Base-by-base conservation (phyloP, 2,113 vertebrate species). In the Clinocottus analis region DNA sequence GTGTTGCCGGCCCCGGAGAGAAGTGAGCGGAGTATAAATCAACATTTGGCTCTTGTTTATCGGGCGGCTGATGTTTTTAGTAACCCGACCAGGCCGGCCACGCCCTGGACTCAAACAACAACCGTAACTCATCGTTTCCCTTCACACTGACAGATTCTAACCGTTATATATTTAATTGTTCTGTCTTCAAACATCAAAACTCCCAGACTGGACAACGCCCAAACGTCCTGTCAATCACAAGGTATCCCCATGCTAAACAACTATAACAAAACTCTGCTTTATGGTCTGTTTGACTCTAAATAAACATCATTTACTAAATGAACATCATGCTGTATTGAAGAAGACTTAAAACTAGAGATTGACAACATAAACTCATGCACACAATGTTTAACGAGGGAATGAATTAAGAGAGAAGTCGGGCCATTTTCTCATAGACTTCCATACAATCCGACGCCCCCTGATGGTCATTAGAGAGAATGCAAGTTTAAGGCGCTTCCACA, bases 21-120 rank as follows among this genome's bases (percentile, higher is more conserved):
- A 39, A 51, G 80, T 21, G 61, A 74, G 61, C 17, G 0, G 59
- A 13, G 49, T 23, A 43, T 39, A 65, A 39, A 70, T 27, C n/a
- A 37, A 37, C 41, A 39, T 63, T 7, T 55, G 17, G 16, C 37
- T 83, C 49, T 4, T 31, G n/a, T 53, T 63, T 58, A 63, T 78
- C 19, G n/a, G 14, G 10, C n/a, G 4, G 13, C 21, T 7, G 21
- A 64, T 47, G 76, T 27, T 33, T 75, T 53, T n/a, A 7, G 35
- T 25, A 37, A 43, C 43, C 14, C 59, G 10, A 45, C 7, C 1
- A 35, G n/a, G n/a, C n/a, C n/a, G n/a, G 43, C 51, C 27, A 9
- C 7, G 37, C 35, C 58, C 7, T 43, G 25, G 9, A 43, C 41
- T 23, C n/a, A 62, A 71, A 37, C n/a, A 25, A 21, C 33, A 62